Base-by-base conservation (phyloP, 1,140 invertebrate genomes). In the Dendroctonus valens region DNA sequence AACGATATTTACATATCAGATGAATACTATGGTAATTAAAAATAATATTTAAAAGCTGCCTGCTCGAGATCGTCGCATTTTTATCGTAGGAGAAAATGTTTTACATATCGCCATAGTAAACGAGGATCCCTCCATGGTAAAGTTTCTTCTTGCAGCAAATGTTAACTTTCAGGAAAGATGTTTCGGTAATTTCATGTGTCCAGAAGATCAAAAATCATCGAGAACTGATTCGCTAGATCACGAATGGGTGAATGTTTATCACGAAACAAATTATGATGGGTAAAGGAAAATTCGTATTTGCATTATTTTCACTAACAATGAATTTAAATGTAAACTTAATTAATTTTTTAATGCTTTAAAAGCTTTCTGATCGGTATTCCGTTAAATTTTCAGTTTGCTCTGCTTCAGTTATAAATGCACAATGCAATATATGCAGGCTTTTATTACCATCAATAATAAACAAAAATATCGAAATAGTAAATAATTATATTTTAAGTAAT, bases 51-150 rank as follows among this genome's bases (percentile, higher is more conserved):
- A 59, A 39, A 11, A 39, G n/a, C 12, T 41, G 5, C 37, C 5
- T 26, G 3, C 26, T 26, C 1, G 37, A 8, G 48, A 12, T 0
- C 41, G 7, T 46, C n/a, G n/a, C n/a, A 5, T 38, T 37, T 40
- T 59, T 50, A 42, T 62, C 55, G 44, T 57, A 91, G 91, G 93
- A 0, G 93, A 96, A 75, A 94, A 88, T 77, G 91, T 93, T 0
- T 82, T 99, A 0, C 97, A 99, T 73, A 96, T 99, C 77, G 94
- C 96, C 0, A 98, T 99, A 71, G 96, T 98, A 0, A 99, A 99
- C 78, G 97, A 99, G 77, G 97, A 99, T 79, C 94, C 96, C 0
- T 87, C 92, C 0, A 96, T 98, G 93, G 95, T 98, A 0, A 98
- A 97, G 79, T 98, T 92, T 78, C 81, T 99, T 6, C 79, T 99